Evolutionary conservation across 2,797 vertebrate species (phyloP).

Genomic region (Gymnothorax reevesii): DNA sequence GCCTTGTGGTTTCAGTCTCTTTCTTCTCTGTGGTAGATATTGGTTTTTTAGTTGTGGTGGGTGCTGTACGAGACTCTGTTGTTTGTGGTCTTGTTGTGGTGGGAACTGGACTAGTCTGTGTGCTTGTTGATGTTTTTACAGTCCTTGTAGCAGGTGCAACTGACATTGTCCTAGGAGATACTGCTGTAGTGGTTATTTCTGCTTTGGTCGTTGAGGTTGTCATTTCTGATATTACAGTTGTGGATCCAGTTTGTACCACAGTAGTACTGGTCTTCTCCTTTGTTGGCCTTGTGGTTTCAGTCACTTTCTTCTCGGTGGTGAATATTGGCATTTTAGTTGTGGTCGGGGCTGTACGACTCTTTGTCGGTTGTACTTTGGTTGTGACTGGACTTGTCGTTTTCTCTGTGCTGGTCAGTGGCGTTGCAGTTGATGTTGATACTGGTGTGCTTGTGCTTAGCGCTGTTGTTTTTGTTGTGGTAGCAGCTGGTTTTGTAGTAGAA

Average conservation of each 20-base stretch:
- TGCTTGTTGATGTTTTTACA: neutral
- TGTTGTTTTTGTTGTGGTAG: neutral
- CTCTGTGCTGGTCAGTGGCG: neutral
- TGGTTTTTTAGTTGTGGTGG: too few relatives aligned
- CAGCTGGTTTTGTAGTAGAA: neutral
- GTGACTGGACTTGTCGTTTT: slow-evolving; percentile 11
- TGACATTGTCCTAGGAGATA: neutral
- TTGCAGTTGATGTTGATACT: neutral
- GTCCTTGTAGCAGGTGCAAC: neutral
- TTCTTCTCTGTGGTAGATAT: too few relatives aligned
- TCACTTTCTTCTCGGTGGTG: neutral
- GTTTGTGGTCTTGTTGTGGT: too few relatives aligned
- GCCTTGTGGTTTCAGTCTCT: too few relatives aligned
- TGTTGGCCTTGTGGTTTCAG: slow-evolving; percentile 15
- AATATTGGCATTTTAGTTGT: too few relatives aligned
- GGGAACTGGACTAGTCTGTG: neutral
- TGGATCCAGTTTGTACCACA: neutral
- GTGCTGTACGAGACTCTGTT: too few relatives aligned
- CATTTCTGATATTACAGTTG: slow-evolving; percentile 1
- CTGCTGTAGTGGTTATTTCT: neutral
- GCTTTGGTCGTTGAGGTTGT: slow-evolving; percentile 21
- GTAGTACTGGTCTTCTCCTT: neutral
- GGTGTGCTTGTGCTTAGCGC: neutral
- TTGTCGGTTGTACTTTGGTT: neutral
- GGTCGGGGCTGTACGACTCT: neutral